These are phyloP conservation scores for Drosophila monieri DNA, from an alignment of 2,888 invertebrate species.

Conservation along the genomic window DNA sequence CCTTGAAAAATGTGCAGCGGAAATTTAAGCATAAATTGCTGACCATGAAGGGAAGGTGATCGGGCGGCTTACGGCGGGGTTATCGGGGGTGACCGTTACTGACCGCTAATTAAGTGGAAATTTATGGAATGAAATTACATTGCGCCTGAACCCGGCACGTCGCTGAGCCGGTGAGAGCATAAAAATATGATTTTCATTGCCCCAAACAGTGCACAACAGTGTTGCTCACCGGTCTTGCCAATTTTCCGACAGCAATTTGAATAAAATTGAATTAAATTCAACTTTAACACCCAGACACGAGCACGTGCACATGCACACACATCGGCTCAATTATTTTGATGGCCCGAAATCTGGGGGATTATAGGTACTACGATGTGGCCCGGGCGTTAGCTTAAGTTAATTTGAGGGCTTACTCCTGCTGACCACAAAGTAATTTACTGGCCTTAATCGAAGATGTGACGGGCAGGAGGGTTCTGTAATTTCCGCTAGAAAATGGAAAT, in stretches of 20 bases:
- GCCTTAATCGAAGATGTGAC: conserved; percentile 1
- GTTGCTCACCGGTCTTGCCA: conserved; percentile 40
- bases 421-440: conserved; percentile 39
- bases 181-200: conserved; percentile 68
- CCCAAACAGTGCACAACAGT: conserved; percentile 20
- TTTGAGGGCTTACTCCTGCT: conserved; percentile 32
- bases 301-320: conserved; percentile 7
- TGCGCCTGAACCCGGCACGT: conserved; percentile 18
- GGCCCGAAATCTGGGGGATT: conserved; percentile 47
- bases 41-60: conserved; percentile 50
- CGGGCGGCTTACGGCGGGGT: background rate
- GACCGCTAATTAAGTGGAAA: conserved; percentile 74
- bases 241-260: conserved; percentile 69
- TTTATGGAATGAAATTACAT: conserved; percentile 72
- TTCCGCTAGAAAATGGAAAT: conserved; percentile 34
- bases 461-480: conserved; percentile 9
- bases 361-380: conserved; percentile 14
- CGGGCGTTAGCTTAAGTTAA: conserved; percentile 25
- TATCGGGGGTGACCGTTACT: conserved; percentile 17
- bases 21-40: conserved; percentile 74
- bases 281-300: conserved; percentile 23
- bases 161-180: conserved; percentile 41
- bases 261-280: conserved; percentile 73
- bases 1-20: conserved; percentile 75
- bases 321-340: conserved; percentile 55